Evolutionary conservation across 2,888 invertebrate genomes (phyloP).

Genomic region (Lymantria monacha): DNA sequence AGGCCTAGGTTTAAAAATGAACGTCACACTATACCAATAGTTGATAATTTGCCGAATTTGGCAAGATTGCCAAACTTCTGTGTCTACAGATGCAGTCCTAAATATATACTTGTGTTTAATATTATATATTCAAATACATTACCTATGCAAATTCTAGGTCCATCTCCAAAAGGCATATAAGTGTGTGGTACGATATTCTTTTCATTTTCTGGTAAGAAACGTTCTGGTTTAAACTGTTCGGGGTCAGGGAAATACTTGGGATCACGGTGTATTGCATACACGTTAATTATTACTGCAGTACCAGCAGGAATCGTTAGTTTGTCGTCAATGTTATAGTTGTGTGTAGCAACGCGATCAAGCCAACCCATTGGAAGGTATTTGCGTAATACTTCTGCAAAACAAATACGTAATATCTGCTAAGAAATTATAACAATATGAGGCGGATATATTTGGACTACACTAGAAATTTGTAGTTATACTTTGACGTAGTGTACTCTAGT

Average conservation of each 20-base stretch:
- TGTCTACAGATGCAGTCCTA: no score
- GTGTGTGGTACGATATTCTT: constrained; percentile 46
- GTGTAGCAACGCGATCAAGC: constrained; percentile 43
- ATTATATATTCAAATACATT: not conserved
- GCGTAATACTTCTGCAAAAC: constrained; percentile 45
- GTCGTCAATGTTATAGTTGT: constrained; percentile 49
- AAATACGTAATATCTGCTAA: no score
- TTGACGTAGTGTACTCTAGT: no score
- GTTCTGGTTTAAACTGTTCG: constrained; percentile 75
- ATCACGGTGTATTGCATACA: constrained; percentile 53
- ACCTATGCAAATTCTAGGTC: constrained; percentile 84
- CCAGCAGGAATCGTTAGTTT: constrained; percentile 46
- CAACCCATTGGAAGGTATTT: constrained; percentile 53
- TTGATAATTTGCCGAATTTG: no score
- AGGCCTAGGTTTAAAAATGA: no score
- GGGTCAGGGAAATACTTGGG: constrained; percentile 78
- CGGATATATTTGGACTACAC: no score
- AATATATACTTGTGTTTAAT: no score
- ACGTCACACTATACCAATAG: no score
- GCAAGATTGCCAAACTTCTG: no score
- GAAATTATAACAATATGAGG: no score
- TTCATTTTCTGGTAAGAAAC: constrained; percentile 81
- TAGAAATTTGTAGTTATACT: no score
- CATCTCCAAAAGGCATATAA: constrained; percentile 80
- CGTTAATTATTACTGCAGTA: constrained; percentile 47